Base-by-base conservation (phyloP, 2,113 vertebrate genomes). In the Lophotis ruficrista region DNA sequence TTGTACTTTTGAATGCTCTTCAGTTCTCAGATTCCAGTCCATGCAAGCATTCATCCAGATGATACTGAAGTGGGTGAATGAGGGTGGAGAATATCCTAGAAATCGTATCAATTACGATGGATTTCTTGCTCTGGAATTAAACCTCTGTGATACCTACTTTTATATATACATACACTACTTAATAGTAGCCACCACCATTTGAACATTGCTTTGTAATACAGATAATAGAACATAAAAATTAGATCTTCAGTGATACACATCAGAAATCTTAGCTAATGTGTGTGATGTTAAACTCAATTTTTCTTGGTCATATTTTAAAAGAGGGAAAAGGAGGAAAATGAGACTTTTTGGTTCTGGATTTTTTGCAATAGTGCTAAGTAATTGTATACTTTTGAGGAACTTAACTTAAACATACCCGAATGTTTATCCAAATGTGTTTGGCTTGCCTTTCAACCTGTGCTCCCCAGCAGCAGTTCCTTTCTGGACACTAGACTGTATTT, bases 61-160 rank as follows among this genome's bases (percentile, higher is more conserved):
- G 5, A 45, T 65, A 45, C 0, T 43, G 69, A 47, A 48, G 19
- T 35, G 19, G 12, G 28, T 78, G 70, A 71, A 30, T 22, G 25
- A 70, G 35, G 31, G 23, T 61, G 11, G 31, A 69, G 38, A 70
- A 41, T 37, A 84, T 68, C 45, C 7, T 21, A 72, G 65, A 71
- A 71, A 37, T 82, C 9, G 0, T 31, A 23, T 8, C 4, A 14
- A 3, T 81, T 82, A 18, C 0, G 1, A 30, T 76, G 27, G 13
- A 31, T 82, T 91, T 84, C 38, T 87, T 91, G 43, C 24, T 84
- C 68, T 64, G 51, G 65, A 89, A 23, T 68, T 60, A 78, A 75
- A 60, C 38, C 22, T 61, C 41, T 33, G 6, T 2, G 3, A 9
- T 61, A 57, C 3, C 53, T 71, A 12, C 9, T 76, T 72, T 27